phyloP scores from a whole-genome alignment of 2,113 vertebrate species.

The Esox niger region DNA sequence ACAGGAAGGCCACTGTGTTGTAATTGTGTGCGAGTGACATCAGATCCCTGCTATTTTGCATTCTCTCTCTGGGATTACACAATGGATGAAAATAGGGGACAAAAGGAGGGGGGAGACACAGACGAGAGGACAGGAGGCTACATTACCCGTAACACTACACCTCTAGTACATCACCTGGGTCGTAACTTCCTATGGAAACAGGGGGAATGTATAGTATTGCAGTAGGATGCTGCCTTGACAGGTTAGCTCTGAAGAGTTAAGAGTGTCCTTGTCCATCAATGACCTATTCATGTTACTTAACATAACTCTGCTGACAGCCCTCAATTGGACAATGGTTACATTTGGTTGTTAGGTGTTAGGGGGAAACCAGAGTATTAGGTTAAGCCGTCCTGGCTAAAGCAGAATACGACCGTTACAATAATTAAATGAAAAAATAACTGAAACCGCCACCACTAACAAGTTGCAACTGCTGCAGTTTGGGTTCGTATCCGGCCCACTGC shows the following conservation, averaged over 20 bases:
- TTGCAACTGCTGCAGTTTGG: no score
- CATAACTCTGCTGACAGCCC: not conserved
- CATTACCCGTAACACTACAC: constrained; percentile 3
- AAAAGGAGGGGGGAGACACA: not conserved
- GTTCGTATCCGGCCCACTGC: no score
- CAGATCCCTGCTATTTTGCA: constrained; percentile 52
- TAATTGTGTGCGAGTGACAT: constrained; percentile 53
- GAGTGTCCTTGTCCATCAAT: not conserved
- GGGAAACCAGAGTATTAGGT: constrained; percentile 7
- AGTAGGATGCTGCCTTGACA: not conserved
- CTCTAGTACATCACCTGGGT: not conserved
- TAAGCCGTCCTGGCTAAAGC: not conserved
- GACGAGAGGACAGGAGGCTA: not conserved
- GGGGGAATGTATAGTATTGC: not conserved
- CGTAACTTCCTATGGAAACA: not conserved
- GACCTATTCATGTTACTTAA: not conserved
- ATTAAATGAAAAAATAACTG: constrained; percentile 42
- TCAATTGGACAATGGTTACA: not conserved
- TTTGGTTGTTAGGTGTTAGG: not conserved
- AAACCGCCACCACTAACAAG: constrained; percentile 26
- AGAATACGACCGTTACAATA: constrained; percentile 20
- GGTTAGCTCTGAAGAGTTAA: not conserved
- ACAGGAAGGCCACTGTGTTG: constrained; percentile 24
- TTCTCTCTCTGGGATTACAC: constrained; percentile 36
- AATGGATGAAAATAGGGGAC: constrained; percentile 26